Conservation (phyloP, 2,797 vertebrate species). For the Tapera naevia region DNA sequence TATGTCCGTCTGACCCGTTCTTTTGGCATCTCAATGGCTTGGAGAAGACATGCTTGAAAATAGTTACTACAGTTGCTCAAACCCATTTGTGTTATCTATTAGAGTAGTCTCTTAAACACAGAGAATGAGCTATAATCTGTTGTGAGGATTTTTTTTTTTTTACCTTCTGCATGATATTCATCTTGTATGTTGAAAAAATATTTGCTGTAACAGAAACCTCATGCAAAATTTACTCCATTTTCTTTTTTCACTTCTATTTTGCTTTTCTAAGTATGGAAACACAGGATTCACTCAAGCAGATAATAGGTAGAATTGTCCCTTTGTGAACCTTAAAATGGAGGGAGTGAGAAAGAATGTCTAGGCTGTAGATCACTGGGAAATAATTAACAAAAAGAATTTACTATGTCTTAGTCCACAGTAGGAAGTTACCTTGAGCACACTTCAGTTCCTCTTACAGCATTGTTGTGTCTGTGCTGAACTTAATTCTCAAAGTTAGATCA, state of each 20-base stretch:
- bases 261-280: neutral
- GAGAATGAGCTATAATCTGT: neutral
- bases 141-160: neutral
- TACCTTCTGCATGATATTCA: neutral
- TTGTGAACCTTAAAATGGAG: conserved; percentile 1
- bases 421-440: neutral
- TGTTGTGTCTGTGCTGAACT: neutral
- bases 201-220: neutral
- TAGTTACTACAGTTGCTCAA: neutral
- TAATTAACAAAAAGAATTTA: conserved; percentile 3
- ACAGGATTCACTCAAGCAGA: neutral
- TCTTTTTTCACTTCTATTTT: neutral
- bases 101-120: neutral
- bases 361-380: neutral
- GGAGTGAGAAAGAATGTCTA: neutral
- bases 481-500: neutral
- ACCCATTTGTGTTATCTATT: neutral
- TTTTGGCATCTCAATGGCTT: neutral
- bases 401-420: neutral
- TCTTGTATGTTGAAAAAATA: neutral
- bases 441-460: neutral
- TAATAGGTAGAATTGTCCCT: neutral
- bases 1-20: neutral
- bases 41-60: neutral
- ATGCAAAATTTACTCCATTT: neutral